Percentiles rank a stretch among this genome's conserved stretches.
Evolutionary conservation across 2,797 vertebrate genomes (phyloP).

Genomic region (Neosalanx taihuensis): DNA sequence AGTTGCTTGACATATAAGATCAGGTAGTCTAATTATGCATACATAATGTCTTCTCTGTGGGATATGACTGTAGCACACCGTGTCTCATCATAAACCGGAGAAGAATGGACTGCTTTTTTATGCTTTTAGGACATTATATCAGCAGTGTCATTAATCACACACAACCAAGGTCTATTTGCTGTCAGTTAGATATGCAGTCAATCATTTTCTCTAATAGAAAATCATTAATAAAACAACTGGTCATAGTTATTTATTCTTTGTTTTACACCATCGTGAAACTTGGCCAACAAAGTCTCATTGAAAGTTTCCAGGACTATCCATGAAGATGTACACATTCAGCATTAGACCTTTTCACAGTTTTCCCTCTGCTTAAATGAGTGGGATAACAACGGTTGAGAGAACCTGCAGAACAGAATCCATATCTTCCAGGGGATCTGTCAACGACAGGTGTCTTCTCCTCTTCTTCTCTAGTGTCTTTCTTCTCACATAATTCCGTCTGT

Average conservation of each 20-base stretch:
- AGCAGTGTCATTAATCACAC: conserved; percentile 16
- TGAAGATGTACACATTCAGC: conserved; percentile 26
- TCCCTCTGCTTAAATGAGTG: conserved; percentile 47
- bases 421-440: conserved; percentile 10
- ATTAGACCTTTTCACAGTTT: conserved; percentile 34
- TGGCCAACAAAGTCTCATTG: conserved; percentile 65
- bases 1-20: conserved; percentile 48
- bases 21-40: conserved; percentile 52
- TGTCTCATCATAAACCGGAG: conserved; percentile 22
- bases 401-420: conserved; percentile 27
- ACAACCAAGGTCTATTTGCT: conserved; percentile 35
- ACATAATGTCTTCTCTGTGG: conserved; percentile 47
- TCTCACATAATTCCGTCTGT: not conserved
- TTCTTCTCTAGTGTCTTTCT: not conserved
- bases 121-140: conserved; percentile 4
- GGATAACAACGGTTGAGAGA: conserved; percentile 26
- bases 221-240: conserved; percentile 36
- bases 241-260: conserved; percentile 2
- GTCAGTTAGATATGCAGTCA: conserved; percentile 33
- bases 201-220: conserved; percentile 25
- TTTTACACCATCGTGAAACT: conserved; percentile 42
- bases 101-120: conserved; percentile 16
- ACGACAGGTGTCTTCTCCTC: conserved; percentile 17
- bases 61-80: conserved; percentile 21
- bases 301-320: conserved; percentile 60